A percentile compares a stretch with the other conserved stretches of the same genome.
Evolutionary conservation across 2,888 invertebrate genomes (phyloP).

Genomic region (Ypsolopha sequella): DNA sequence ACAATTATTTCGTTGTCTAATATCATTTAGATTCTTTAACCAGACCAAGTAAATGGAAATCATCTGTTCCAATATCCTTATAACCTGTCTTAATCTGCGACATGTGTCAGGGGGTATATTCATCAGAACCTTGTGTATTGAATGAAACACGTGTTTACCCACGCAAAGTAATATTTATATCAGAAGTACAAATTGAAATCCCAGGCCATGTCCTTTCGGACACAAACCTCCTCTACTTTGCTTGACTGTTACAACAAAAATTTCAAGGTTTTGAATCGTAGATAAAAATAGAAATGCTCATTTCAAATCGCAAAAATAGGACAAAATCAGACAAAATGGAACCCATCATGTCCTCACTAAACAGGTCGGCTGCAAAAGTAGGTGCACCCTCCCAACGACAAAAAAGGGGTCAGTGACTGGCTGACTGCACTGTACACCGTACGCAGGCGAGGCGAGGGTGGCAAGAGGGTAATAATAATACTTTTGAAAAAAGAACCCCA

Average conservation of each 20-base stretch:
- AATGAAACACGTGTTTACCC: conserved; percentile 47
- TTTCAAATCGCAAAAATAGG: too few relatives aligned
- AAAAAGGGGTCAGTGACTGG: conserved; percentile 64
- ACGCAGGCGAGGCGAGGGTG: conserved; percentile 20
- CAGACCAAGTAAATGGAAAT: neutral
- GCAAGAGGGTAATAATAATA: conserved; percentile 46
- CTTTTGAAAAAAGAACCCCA: conserved; percentile 60
- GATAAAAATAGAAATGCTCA: too few relatives aligned
- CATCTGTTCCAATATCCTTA: neutral
- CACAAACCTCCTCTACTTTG: neutral
- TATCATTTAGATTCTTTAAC: too few relatives aligned
- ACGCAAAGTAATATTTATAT: conserved; percentile 26
- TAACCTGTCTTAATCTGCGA: neutral
- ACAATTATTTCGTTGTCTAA: too few relatives aligned
- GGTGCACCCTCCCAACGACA: conserved; percentile 31
- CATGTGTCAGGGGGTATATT: neutral
- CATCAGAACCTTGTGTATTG: conserved; percentile 6
- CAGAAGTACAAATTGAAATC: too few relatives aligned
- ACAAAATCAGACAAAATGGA: neutral
- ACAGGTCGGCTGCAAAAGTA: conserved; percentile 51
- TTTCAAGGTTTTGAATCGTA: neutral
- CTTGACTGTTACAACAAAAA: neutral
- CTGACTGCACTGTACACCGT: conserved; percentile 44
- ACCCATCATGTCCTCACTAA: conserved; percentile 19
- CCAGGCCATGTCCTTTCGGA: too few relatives aligned